phyloP scores from a whole-genome alignment of 2,113 vertebrate genomes.

The Haemorhous mexicanus region DNA sequence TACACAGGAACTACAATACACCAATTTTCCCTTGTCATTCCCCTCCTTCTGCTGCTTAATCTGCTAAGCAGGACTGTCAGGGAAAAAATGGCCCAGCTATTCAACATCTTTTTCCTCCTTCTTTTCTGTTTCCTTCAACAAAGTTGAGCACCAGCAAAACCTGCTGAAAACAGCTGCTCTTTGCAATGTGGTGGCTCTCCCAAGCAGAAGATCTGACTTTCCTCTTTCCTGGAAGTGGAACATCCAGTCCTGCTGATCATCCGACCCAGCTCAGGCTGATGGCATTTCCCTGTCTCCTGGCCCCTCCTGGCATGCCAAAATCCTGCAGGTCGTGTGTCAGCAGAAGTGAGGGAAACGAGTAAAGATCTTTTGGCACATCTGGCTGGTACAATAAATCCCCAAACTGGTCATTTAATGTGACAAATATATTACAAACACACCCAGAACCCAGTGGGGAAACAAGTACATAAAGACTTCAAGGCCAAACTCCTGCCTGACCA shows the following conservation, averaged over 20 bases:
- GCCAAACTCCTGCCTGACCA: neutral
- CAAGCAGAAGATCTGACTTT: neutral
- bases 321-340: fast-evolving
- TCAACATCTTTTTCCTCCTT: neutral
- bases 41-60: neutral
- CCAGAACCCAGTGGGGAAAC: neutral
- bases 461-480: neutral
- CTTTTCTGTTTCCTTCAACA: neutral
- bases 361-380: neutral
- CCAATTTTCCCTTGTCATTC: neutral
- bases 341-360: neutral
- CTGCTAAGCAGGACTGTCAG: neutral
- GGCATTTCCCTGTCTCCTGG: neutral
- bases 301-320: neutral
- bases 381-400: neutral
- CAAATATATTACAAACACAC: neutral
- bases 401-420: neutral
- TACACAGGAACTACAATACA: fast-evolving
- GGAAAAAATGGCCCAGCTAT: neutral
- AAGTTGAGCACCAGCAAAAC: neutral
- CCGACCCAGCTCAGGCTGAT: neutral
- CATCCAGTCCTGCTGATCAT: neutral
- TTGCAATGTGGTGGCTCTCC: neutral
- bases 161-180: neutral
- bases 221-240: neutral